Percentiles rank a stretch among this genome's conserved stretches.
Evolutionary conservation across 1,140 invertebrate genomes (phyloP).

Genomic region (Vanessa tameamea): DNA sequence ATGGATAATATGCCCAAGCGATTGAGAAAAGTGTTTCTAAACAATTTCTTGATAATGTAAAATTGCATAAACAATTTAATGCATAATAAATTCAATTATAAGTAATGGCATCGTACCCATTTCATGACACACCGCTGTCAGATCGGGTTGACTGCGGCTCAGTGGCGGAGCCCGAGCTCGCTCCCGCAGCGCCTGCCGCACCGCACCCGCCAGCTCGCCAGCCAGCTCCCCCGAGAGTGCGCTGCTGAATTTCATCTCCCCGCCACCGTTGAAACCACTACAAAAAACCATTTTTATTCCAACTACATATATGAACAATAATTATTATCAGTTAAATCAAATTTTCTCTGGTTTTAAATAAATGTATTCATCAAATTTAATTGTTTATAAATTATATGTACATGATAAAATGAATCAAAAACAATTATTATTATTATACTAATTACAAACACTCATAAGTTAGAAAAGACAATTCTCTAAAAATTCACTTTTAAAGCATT

Average conservation of each 20-base stretch:
- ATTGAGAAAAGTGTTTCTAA: no score
- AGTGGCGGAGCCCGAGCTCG: conserved; percentile 36
- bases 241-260: conserved; percentile 54
- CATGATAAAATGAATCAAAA: no score
- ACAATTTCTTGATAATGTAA: no score
- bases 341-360: no score
- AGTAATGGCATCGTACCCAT: background rate
- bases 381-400: no score
- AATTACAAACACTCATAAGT: background rate
- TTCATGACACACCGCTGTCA: conserved; percentile 11
- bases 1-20: no score
- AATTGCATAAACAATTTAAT: no score
- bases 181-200: conserved; percentile 37
- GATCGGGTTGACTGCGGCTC: conserved; percentile 63
- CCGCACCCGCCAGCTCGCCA: conserved; percentile 43
- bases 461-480: background rate
- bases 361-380: no score
- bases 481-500: background rate
- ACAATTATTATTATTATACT: background rate
- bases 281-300: conserved; percentile 8
- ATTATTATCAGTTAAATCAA: no score
- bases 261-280: conserved; percentile 54
- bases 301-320: no score
- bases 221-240: conserved; percentile 46
- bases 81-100: no score